Evolutionary conservation across 2,797 vertebrate species (phyloP).

Genomic region (Percopsis omiscomaycus): DNA sequence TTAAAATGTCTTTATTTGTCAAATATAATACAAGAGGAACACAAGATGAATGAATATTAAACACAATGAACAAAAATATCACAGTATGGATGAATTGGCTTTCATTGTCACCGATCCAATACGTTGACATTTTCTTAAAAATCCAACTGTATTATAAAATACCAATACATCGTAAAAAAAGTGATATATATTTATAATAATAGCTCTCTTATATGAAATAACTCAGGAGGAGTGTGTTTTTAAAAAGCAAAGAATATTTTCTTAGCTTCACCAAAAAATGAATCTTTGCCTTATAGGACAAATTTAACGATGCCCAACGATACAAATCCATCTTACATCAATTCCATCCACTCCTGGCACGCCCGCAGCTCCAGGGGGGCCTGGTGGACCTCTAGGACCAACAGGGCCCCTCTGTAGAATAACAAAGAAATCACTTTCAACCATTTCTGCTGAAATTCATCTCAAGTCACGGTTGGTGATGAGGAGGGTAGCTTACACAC

Average conservation of each 20-base stretch:
- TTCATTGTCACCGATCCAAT: not conserved
- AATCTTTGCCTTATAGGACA: not conserved
- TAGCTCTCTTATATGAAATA: not conserved
- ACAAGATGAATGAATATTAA: not conserved
- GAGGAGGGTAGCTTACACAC: slow-evolving; percentile 46
- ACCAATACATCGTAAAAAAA: no score
- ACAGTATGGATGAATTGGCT: not conserved
- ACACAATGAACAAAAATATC: not conserved
- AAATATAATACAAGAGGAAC: no score
- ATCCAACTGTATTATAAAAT: no score
- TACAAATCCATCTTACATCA: slow-evolving; percentile 79
- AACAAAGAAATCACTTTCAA: slow-evolving; percentile 42
- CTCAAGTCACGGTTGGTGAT: slow-evolving; percentile 14
- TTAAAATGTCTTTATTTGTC: not conserved
- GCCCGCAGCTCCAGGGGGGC: slow-evolving; percentile 83
- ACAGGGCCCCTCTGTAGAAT: slow-evolving; percentile 82
- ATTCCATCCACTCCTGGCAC: slow-evolving; percentile 93
- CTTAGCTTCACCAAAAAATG: not conserved
- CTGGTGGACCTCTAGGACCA: slow-evolving; percentile 81
- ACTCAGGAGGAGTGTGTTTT: not conserved
- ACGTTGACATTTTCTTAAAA: not conserved
- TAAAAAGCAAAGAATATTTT: not conserved
- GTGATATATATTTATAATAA: not conserved
- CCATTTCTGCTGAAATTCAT: slow-evolving; percentile 26
- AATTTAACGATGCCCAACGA: not conserved